These are phyloP conservation scores for Pteropus rufus DNA, from an alignment of 2,797 vertebrate species.

Conservation along the genomic window DNA sequence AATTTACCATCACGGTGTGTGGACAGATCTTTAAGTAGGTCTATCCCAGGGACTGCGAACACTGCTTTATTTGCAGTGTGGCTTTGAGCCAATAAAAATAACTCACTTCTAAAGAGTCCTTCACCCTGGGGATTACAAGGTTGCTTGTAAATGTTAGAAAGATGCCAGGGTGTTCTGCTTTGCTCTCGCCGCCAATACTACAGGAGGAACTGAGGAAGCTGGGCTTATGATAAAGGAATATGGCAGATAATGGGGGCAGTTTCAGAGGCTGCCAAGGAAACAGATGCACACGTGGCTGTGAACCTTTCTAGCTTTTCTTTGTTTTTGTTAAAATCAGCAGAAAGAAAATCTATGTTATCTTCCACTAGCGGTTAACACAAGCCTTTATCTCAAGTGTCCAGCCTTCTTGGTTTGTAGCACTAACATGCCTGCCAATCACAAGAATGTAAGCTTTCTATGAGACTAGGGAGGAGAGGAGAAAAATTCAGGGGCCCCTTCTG, in stretches of 20 bases:
- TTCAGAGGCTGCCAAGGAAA: constrained; percentile 1
- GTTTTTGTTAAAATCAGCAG: constrained; percentile 45
- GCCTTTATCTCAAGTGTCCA: constrained; percentile 10
- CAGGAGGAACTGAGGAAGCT: not conserved
- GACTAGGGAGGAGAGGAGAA: not conserved
- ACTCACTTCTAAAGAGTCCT: constrained; percentile 50
- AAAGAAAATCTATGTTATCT: constrained; percentile 2
- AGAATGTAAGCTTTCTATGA: not conserved
- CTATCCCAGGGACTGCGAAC: not conserved
- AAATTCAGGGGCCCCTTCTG: not conserved
- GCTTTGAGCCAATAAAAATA: constrained; percentile 29
- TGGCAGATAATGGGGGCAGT: not conserved
- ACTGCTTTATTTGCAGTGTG: not conserved
- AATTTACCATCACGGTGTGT: not conserved
- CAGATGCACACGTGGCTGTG: constrained; percentile 15
- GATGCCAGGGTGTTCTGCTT: constrained; percentile 31
- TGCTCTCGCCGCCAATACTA: not conserved
- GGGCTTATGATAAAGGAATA: not conserved
- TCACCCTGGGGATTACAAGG: not conserved
- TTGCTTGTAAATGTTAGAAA: constrained; percentile 29
- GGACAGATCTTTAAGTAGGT: constrained; percentile 40
- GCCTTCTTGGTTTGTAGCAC: not conserved
- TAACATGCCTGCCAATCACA: not conserved
- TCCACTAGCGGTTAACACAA: constrained; percentile 37
- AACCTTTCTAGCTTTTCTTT: not conserved